Evolutionary conservation across 2,888 invertebrate genomes (phyloP), one percentile per base, ranked within the genome.

Genomic region (Saturnia pavonia): DNA sequence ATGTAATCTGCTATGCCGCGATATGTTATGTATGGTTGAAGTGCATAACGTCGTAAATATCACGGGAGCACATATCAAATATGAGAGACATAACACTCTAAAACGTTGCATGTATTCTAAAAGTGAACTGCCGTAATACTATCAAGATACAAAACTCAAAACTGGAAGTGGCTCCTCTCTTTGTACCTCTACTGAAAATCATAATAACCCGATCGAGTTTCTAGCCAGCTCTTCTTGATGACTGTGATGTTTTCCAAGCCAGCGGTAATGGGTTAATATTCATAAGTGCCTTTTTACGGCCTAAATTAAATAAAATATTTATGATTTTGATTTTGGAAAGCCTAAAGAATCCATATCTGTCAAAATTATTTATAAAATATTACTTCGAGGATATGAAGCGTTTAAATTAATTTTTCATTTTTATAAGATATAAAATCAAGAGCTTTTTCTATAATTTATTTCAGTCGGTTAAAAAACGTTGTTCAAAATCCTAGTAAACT

Each of bases 111-210:
- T 90, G 88, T 91, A 90, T 92, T 91, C 89, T 88, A 91, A 91
- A 90, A 88, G 91, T 85, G 84, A 84, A 86, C 86, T 88, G 90
- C 92, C 86, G 82, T 86, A 88, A 91, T 89, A 90, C 91, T 92
- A 92, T 92, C 93, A 88, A 88, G 84, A 90, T 85, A 87, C 88
- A 91, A 91, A 90, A 91, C 90, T 88, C 89, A 90, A 89, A 89
- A 93, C 92, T n/a, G n/a, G n/a, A n/a, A n/a, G n/a, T n/a, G n/a
- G n/a, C n/a, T n/a, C n/a, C n/a, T n/a, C n/a, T n/a, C n/a, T n/a
- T n/a, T n/a, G n/a, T n/a, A n/a, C n/a, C n/a, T n/a, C n/a, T n/a
- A n/a, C n/a, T n/a, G n/a, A n/a, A n/a, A n/a, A n/a, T n/a, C n/a
- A n/a, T n/a, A n/a, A n/a, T n/a, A n/a, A n/a, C n/a, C n/a, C n/a